phyloP scores from a whole-genome alignment of 2,113 vertebrate species.

The Conger conger region DNA sequence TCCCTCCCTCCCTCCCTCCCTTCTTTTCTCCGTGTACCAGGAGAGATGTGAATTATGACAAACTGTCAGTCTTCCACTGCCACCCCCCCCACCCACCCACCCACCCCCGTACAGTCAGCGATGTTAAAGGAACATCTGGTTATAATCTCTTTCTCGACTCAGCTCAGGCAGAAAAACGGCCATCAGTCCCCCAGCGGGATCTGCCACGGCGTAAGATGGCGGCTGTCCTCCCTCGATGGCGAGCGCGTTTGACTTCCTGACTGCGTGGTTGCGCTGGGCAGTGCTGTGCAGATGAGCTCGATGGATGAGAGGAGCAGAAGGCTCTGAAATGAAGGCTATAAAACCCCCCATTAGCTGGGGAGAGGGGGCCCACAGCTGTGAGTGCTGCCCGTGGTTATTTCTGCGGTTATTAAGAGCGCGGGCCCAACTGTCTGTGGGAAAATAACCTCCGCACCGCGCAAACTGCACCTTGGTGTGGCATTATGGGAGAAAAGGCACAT shows the following conservation, averaged over 20 bases:
- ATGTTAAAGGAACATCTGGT: constrained; percentile 53
- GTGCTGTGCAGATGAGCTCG: constrained; percentile 21
- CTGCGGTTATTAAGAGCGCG: constrained; percentile 66
- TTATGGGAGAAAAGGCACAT: constrained; percentile 54
- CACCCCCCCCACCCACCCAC: too few species aligned
- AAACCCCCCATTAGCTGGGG: constrained; percentile 63
- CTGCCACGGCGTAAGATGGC: constrained; percentile 42
- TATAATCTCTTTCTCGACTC: constrained; percentile 38
- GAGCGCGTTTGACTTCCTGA: constrained; percentile 47
- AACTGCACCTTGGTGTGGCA: constrained; percentile 57
- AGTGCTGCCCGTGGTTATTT: constrained; percentile 60
- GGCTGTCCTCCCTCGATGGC: constrained; percentile 13
- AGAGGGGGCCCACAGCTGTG: constrained; percentile 66
- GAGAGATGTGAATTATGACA: constrained; percentile 41
- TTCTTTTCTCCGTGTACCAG: neutral
- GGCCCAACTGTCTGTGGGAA: constrained; percentile 60
- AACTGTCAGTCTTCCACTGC: constrained; percentile 51
- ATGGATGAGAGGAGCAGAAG: constrained; percentile 49
- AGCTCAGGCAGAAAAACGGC: constrained; percentile 28
- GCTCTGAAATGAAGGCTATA: constrained; percentile 63
- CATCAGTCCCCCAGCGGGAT: constrained; percentile 46
- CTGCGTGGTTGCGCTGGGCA: constrained; percentile 36
- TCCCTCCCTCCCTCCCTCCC: too few species aligned
- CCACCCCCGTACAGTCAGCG: constrained; percentile 31
- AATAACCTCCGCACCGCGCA: constrained; percentile 66